phyloP scores from a whole-genome alignment of 2,888 invertebrate species.

The Athalia cordata region DNA sequence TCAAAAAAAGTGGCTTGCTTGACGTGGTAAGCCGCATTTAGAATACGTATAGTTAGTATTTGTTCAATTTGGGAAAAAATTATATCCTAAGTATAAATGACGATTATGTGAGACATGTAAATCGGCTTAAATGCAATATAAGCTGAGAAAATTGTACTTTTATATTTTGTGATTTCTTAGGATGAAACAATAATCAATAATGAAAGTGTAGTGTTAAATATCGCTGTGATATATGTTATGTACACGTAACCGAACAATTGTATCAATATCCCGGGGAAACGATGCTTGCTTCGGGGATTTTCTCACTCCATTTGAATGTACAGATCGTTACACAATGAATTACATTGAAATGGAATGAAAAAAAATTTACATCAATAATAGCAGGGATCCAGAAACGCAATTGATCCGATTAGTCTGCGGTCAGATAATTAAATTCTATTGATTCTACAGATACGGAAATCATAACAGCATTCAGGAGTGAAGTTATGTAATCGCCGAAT shows the following conservation, averaged over 20 bases:
- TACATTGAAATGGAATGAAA: too few relatives aligned
- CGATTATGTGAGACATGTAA: not conserved
- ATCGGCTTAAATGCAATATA: not conserved
- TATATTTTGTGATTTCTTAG: slow-evolving; percentile 37
- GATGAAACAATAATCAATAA: slow-evolving; percentile 29
- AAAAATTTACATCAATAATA: too few relatives aligned
- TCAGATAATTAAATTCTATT: too few relatives aligned
- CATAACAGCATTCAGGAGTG: not conserved
- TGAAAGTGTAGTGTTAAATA: slow-evolving; percentile 41
- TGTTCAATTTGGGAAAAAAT: slow-evolving; percentile 8
- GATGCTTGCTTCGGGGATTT: slow-evolving; percentile 9
- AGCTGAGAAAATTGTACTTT: slow-evolving; percentile 32
- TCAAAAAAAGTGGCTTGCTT: too few relatives aligned
- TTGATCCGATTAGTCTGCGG: too few relatives aligned
- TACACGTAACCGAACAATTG: slow-evolving; percentile 21
- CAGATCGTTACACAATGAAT: too few relatives aligned
- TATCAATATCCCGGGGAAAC: not conserved
- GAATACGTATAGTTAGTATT: not conserved
- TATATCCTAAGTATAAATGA: not conserved
- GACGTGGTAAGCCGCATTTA: too few relatives aligned
- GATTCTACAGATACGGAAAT: too few relatives aligned
- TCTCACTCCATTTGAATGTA: not conserved
- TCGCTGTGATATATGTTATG: slow-evolving; percentile 34
- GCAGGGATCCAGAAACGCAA: too few relatives aligned
- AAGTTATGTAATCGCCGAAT: not conserved